Percentiles rank a stretch among this genome's conserved stretches.
These are phyloP conservation scores for Cecidostiba fungosa DNA, from an alignment of 2,888 invertebrate species.

Conservation along the genomic window DNA sequence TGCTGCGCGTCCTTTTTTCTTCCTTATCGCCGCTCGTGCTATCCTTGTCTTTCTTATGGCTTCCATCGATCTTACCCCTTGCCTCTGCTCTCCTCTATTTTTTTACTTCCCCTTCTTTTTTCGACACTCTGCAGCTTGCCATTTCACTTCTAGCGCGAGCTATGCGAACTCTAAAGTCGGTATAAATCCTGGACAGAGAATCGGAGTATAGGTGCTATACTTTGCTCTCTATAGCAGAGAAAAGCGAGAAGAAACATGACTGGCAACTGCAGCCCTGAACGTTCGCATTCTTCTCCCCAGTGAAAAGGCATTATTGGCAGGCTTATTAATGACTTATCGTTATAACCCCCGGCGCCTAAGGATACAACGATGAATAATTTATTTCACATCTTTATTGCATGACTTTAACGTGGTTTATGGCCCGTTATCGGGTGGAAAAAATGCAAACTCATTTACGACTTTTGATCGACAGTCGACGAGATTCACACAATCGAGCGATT, in stretches of 20 bases:
- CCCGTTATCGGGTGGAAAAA: not conserved
- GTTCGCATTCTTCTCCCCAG: constrained; percentile 7
- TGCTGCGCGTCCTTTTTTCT: not conserved
- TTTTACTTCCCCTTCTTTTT: not conserved
- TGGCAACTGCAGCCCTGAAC: constrained; percentile 41
- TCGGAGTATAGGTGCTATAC: not conserved
- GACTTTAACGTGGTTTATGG: not conserved
- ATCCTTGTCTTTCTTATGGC: constrained; percentile 50
- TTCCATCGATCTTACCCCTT: constrained; percentile 44
- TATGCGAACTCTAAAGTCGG: not conserved
- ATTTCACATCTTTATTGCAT: not conserved
- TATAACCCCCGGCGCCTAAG: not conserved
- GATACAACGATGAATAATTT: not conserved
- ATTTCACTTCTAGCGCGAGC: not conserved
- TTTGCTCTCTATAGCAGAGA: not conserved
- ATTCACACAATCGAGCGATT: not conserved
- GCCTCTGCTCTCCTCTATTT: not conserved
- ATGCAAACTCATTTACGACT: not conserved
- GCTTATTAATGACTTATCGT: constrained; percentile 33
- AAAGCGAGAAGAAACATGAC: constrained; percentile 44
- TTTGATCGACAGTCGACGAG: not conserved
- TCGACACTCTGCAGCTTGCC: not conserved
- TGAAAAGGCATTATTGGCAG: constrained; percentile 16
- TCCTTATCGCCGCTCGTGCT: not conserved
- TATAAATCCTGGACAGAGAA: constrained; percentile 28